Base-by-base conservation (phyloP, 2,797 vertebrate genomes). In the Glyptemys insculpta region DNA sequence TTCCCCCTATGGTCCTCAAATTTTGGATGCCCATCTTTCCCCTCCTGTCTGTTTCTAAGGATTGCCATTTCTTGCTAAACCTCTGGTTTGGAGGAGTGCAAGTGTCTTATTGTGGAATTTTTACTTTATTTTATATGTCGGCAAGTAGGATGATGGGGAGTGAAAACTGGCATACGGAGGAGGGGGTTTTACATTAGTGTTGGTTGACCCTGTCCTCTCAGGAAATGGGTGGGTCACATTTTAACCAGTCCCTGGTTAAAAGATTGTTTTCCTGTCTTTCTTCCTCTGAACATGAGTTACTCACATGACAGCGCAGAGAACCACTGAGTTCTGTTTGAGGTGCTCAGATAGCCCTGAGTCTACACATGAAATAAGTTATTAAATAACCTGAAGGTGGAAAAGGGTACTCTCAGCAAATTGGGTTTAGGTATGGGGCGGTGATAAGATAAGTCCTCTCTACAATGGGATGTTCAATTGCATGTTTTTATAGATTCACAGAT, bases 301-400 rank as follows among this genome's bases (percentile, higher is more conserved):
- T 27, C 83, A 23, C 68, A 93, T 68, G 50, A 62, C 62, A 6
- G 12, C 79, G 19, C 23, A 8, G 59, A 29, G 74, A 3, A 6
- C 47, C 85, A 19, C 74, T 87, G 78, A 91, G 44, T 93, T 96
- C 41, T 34, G 2, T 84, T n/a, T 2, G 5, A 52, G n/a, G 34
- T 6, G n/a, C 25, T 54, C 25, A 29, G n/a, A 81, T 49, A 87
- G 59, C 59, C 59, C 23, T 37, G 62, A 65, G 34, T 65, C 62
- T n/a, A n/a, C 34, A 19, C 62, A 10, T 65, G 15, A 65, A n/a
- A 65, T n/a, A 65, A n/a, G 62, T n/a, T 34, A 34, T 65, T 65
- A 65, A 65, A 65, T n/a, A 65, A 65, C 16, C 16, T 16, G 18
- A 16, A 19, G 62, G 62, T 65, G 62, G 62, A 34, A 65, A 65